A percentile compares a stretch with the other conserved stretches of the same genome.
phyloP scores from a whole-genome alignment of 1,140 invertebrate genomes.

The Myzus persicae region DNA sequence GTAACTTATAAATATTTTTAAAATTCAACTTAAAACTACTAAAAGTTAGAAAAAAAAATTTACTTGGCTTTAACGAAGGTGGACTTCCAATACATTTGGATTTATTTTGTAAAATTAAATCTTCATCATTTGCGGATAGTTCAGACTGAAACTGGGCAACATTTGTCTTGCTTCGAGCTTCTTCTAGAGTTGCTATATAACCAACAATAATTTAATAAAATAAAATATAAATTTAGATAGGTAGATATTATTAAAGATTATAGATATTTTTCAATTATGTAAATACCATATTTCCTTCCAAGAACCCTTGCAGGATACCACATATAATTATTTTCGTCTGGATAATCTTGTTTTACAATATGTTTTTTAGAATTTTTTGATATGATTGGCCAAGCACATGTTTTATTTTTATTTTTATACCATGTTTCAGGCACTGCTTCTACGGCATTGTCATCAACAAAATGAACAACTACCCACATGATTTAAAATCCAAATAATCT shows the following conservation, averaged over 20 bases:
- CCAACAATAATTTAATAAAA: neutral
- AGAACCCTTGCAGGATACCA: neutral
- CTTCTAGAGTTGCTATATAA: neutral
- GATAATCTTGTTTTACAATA: neutral
- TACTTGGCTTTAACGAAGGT: neutral
- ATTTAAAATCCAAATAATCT: neutral
- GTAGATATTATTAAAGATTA: neutral
- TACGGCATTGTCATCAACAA: neutral
- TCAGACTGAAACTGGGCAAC: neutral
- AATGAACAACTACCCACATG: neutral
- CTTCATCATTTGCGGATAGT: neutral
- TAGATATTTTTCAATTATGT: neutral
- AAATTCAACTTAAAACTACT: neutral
- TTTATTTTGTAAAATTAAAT: too few relatives aligned
- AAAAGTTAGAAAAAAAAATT: neutral
- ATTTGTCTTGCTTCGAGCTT: neutral
- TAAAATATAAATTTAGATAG: neutral
- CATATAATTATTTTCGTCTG: neutral
- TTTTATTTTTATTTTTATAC: conserved; percentile 14
- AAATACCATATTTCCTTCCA: neutral
- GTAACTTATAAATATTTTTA: too few relatives aligned
- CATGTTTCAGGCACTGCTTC: neutral
- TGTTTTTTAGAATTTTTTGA: neutral
- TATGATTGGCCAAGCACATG: neutral
- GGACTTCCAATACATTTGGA: neutral